Base-by-base conservation (phyloP, 2,113 vertebrate species). In the Rhinogobius similis region DNA sequence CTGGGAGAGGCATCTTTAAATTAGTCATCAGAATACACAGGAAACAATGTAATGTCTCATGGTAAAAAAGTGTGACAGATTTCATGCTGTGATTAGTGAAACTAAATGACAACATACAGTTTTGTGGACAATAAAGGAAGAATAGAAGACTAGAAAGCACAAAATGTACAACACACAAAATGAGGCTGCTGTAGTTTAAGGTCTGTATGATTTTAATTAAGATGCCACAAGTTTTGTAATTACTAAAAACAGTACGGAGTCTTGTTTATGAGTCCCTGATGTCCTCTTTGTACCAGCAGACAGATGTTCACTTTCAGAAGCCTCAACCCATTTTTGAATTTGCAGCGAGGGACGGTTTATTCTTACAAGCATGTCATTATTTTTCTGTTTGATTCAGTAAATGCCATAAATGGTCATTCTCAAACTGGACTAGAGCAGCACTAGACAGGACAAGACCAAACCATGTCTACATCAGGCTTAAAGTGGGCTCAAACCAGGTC, bases 381-480 rank as follows among this genome's bases (percentile, higher is more conserved):
- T 71, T 77, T 77, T 79, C 44, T 44, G 62, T 79, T 81, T 81
- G 43, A 78, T 79, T 79, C 61, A 36, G 44, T 58, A 14, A 67
- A 72, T 73, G 75, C 38, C 55, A 68, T 53, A 73, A 70, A 78
- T 68, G 23, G 26, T 65, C 73, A 81, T 73, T 68, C 73, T 58
- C 67, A 48, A 27, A 77, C 72, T 83, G 32, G 32, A 36, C 32
- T 36, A 36, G 9, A 36, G 32, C 5, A 36, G 32, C 5, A 36
- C 32, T 36, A 36, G 32, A 29, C 29, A 29, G 29, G 29, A 29
- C 29, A 29, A 5, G 29, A 29, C 29, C 5, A 29, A 5, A 29
- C 2, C 29, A 29, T 2, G 29, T 3, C 29, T 29, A 29, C 2
- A 29, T 3, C 29, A 29, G 29, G 29, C 2, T 5, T 29, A 29